Percentiles rank a stretch among this genome's conserved stretches.
phyloP scores from a whole-genome alignment of 2,797 vertebrate genomes.

The Spinibarbus caldwelli region DNA sequence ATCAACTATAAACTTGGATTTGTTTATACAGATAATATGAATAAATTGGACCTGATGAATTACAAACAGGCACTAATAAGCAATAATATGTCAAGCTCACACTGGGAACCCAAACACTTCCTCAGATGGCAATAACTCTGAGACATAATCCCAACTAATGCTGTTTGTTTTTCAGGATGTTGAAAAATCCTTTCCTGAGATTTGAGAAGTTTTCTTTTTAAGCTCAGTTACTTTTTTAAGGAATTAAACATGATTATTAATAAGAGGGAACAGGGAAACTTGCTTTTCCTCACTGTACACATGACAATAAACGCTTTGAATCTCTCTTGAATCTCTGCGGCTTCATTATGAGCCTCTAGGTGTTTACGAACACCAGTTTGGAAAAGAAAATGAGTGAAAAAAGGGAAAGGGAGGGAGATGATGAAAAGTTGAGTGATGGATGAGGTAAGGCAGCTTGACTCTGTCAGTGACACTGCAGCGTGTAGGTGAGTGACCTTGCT shows the following conservation, averaged over 20 bases:
- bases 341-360: not conserved
- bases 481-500: slow-evolving; percentile 13
- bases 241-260: not conserved
- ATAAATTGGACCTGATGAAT: not conserved
- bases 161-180: not conserved
- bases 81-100: not conserved
- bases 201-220: not conserved
- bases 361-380: not conserved
- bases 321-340: too few relatives aligned
- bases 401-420: not conserved
- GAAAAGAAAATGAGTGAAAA: not conserved
- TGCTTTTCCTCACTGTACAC: too few relatives aligned
- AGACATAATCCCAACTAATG: not conserved
- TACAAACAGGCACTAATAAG: not conserved
- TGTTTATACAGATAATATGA: not conserved
- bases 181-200: not conserved
- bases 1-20: not conserved
- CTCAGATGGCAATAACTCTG: not conserved
- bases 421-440: slow-evolving; percentile 1
- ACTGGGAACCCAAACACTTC: not conserved
- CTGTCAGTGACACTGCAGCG: not conserved
- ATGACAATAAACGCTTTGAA: too few relatives aligned
- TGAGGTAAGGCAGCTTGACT: not conserved
- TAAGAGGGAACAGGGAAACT: too few relatives aligned
- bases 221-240: not conserved